Evolutionary conservation across 2,888 invertebrate genomes (phyloP).

Genomic region (Hemithea aestivaria): DNA sequence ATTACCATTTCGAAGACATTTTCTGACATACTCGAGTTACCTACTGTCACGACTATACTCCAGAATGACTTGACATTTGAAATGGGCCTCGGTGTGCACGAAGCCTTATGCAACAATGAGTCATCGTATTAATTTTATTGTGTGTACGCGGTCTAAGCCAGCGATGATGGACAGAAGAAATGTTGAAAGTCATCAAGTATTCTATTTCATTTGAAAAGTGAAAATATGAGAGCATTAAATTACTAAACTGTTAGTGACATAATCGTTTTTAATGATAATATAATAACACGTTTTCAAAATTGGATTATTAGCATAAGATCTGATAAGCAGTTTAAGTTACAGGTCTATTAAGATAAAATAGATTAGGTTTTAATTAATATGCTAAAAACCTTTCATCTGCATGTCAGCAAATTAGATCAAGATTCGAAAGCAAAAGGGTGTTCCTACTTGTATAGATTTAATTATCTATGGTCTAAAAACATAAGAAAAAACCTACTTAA

Average conservation of each 20-base stretch:
- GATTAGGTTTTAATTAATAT: too few species aligned
- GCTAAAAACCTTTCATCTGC: too few species aligned
- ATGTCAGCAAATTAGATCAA: too few species aligned
- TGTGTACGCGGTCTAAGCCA: conserved; percentile 17
- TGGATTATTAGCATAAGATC: too few species aligned
- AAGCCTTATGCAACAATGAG: conserved; percentile 34
- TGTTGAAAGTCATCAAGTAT: conserved; percentile 42
- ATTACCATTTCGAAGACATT: background rate
- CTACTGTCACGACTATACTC: conserved; percentile 17
- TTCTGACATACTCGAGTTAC: conserved; percentile 14
- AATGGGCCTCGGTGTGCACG: conserved; percentile 20
- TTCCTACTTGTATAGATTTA: too few species aligned
- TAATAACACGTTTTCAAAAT: too few species aligned
- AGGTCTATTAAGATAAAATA: too few species aligned
- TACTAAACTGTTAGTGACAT: conserved; percentile 4
- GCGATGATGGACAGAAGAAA: conserved; percentile 32
- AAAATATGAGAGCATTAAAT: conserved; percentile 14
- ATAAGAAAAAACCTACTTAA: too few species aligned
- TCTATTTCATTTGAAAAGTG: conserved; percentile 28
- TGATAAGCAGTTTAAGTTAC: too few species aligned
- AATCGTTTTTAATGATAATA: too few species aligned
- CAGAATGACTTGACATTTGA: conserved; percentile 24
- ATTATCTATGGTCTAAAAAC: too few species aligned
- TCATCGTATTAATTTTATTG: conserved; percentile 28
- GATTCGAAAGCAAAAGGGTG: too few species aligned